These are phyloP conservation scores for Bettongia penicillata DNA, from an alignment of 2,113 vertebrate species.

Conservation along the genomic window DNA sequence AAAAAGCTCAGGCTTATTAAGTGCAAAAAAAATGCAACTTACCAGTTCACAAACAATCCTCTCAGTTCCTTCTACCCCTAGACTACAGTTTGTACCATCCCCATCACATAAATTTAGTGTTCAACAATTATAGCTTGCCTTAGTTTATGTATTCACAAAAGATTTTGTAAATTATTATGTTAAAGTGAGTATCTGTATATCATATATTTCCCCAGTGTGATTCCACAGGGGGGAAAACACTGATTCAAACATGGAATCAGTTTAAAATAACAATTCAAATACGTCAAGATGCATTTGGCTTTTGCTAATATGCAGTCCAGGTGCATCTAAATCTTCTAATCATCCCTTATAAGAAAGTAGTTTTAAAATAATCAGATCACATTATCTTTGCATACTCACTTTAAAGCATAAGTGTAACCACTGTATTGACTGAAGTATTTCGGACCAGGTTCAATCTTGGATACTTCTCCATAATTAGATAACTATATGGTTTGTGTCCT, in stretches of 20 bases:
- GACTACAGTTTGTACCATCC: background rate
- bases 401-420: slow-evolving; percentile 8
- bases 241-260: slow-evolving; percentile 42
- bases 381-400: slow-evolving; percentile 51
- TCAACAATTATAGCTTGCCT: slow-evolving; percentile 30
- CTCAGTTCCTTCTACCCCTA: background rate
- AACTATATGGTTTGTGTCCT: background rate
- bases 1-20: background rate
- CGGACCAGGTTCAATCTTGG: background rate
- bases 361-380: slow-evolving; percentile 47
- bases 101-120: slow-evolving; percentile 7
- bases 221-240: background rate
- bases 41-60: background rate
- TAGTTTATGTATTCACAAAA: slow-evolving; percentile 52
- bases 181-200: slow-evolving; percentile 32
- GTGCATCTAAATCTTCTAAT: slow-evolving; percentile 55
- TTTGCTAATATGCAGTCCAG: slow-evolving; percentile 37
- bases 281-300: slow-evolving; percentile 46
- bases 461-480: background rate
- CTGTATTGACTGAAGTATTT: background rate
- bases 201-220: background rate
- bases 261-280: slow-evolving; percentile 42
- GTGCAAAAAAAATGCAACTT: slow-evolving; percentile 4
- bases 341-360: slow-evolving; percentile 39
- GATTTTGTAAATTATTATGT: background rate